Conservation (phyloP, 2,888 invertebrate species). For the Adela reaumurella region DNA sequence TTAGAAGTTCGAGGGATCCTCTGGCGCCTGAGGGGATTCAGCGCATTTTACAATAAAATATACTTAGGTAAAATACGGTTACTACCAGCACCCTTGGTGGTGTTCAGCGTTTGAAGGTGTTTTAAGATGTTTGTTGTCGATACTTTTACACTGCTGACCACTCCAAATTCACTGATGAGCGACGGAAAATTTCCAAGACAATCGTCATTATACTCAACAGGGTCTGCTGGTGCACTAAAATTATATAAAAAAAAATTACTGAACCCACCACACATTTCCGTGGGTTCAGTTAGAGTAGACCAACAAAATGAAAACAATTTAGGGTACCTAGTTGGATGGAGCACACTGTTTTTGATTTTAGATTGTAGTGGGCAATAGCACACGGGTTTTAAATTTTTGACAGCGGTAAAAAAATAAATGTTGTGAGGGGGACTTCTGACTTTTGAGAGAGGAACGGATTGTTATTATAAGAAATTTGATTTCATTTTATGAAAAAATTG, state of each 20-base stretch:
- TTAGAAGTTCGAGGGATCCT: background rate
- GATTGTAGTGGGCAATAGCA: no score
- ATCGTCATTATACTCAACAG: background rate
- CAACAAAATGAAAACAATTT: background rate
- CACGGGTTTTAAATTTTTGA: no score
- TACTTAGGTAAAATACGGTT: background rate
- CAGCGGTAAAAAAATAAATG: no score
- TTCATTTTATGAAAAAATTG: no score
- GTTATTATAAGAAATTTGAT: no score
- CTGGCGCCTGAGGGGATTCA: no score
- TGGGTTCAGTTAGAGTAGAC: background rate
- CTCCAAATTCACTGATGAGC: background rate
- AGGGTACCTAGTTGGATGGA: background rate
- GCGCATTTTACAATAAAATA: background rate
- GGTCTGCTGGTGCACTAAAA: background rate
- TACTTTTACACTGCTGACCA: background rate
- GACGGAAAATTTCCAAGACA: background rate
- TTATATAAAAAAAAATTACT: background rate
- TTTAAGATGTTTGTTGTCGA: background rate
- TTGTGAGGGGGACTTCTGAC: no score
- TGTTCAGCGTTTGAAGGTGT: background rate
- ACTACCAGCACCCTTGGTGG: conserved; percentile 2
- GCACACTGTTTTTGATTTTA: background rate
- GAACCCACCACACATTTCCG: background rate
- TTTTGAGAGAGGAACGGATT: no score